Evolutionary conservation across 2,888 invertebrate genomes (phyloP).

Genomic region (Andrena bicolor): DNA sequence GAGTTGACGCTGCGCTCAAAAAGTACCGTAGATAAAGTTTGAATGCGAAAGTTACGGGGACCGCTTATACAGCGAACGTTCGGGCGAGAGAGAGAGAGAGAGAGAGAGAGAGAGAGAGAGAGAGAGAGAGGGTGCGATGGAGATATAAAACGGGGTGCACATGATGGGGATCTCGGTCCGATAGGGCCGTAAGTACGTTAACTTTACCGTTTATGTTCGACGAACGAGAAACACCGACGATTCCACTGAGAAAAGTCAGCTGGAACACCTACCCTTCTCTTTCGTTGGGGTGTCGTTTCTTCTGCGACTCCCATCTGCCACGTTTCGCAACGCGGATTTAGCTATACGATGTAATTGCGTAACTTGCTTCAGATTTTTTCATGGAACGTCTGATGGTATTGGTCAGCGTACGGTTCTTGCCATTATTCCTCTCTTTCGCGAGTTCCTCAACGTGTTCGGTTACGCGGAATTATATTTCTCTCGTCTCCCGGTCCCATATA

Average conservation of each 20-base stretch:
- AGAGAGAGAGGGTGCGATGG: neutral
- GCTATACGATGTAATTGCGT: conserved; percentile 1
- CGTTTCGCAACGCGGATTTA: conserved; percentile 26
- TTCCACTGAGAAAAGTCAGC: conserved; percentile 50
- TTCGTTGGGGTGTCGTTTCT: neutral
- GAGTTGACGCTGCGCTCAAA: conserved; percentile 63
- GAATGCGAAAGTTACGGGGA: conserved; percentile 68
- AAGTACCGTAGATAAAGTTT: conserved; percentile 69
- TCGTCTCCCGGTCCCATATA: no score
- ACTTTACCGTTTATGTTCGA: conserved; percentile 62
- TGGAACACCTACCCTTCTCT: conserved; percentile 24
- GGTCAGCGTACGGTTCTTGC: no score
- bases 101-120: neutral
- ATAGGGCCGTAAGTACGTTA: conserved; percentile 66
- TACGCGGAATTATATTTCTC: no score
- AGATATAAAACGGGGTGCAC: conserved; percentile 49
- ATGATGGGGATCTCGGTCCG: conserved; percentile 52
- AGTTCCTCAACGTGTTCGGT: no score
- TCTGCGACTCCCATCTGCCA: conserved; percentile 10
- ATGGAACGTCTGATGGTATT: no score
- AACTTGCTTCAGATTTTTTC: no score
- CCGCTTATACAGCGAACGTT: conserved; percentile 38
- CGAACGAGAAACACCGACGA: conserved; percentile 53
- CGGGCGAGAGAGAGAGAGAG: neutral
- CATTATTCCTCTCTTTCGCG: no score